These are phyloP conservation scores for Acanthiza pusilla DNA, from an alignment of 2,797 vertebrate genomes.

Conservation along the genomic window DNA sequence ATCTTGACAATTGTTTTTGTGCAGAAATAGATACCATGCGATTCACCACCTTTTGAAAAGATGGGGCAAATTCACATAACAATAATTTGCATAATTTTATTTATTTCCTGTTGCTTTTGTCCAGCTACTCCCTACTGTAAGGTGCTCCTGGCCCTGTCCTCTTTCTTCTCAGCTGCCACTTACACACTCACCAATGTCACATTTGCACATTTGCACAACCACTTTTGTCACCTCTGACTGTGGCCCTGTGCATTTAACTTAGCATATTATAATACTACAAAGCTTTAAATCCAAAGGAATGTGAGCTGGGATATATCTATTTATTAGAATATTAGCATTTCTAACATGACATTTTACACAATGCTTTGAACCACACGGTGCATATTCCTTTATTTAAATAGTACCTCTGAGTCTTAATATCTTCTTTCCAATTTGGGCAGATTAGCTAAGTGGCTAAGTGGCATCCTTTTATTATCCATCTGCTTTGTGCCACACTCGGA, in stretches of 20 bases:
- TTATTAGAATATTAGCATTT: slow-evolving; percentile 41
- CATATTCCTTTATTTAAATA: slow-evolving; percentile 5
- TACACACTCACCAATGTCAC: not conserved
- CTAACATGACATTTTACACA: not conserved
- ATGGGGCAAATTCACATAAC: not conserved
- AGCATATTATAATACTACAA: not conserved
- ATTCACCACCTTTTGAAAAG: not conserved
- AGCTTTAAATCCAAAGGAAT: slow-evolving; percentile 6
- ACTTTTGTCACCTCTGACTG: not conserved
- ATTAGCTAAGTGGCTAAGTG: not conserved
- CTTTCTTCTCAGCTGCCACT: not conserved
- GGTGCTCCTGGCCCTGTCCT: not conserved
- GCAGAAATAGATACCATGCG: not conserved
- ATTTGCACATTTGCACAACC: not conserved
- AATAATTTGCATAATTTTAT: not conserved
- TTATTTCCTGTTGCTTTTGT: not conserved
- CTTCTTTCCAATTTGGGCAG: not conserved
- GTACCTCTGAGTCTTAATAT: not conserved
- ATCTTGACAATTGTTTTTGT: not conserved
- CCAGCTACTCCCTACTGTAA: not conserved
- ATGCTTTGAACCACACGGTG: not conserved
- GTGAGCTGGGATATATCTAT: not conserved
- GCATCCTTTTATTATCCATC: not conserved
- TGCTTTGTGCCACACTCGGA: not conserved
- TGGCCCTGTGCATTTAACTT: not conserved